Base-by-base conservation (phyloP, 2,888 invertebrate genomes). In the Clivina fossor region DNA sequence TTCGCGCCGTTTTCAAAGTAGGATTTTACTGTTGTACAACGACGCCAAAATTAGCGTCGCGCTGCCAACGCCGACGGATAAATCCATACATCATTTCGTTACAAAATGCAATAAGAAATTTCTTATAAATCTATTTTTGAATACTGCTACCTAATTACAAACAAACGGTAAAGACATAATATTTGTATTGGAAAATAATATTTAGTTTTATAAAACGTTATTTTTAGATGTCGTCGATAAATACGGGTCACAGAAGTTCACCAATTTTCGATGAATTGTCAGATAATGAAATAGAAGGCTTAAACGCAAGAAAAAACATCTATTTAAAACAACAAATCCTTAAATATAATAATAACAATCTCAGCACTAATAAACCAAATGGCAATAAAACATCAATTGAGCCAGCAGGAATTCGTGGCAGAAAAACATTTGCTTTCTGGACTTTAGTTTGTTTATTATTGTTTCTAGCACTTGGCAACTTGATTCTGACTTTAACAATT, bases 401-500 rank as follows among this genome's bases (percentile, higher is more conserved):
- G 8, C 73, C 71, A 64, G 69, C 71, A 5, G 71, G 71, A 15
- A 63, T 72, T 15, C 65, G 72, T 61, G 82, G 81, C 8, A 70
- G 82, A 24, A 81, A 81, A 69, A 83, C 85, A 0, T 84, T 87
- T 64, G 85, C 84, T 0, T 86, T 93, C 66, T 92, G 92, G 92
- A 85, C 85, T 0, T 75, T 91, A 8, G 84, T 90, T 24, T 78
- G 79, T 38, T 73, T 89, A 28, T 71, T 90, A 4, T 80, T 88
- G 50, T 72, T 89, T 4, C 72, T 93, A 15, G 88, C 89, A 0
- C 78, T 90, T 33, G 90, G 89, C 8, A 92, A 93, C 75, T 77
- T 92, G 46, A 75, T 90, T 30, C 74, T 93, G 2, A 93, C 91
- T 0, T 79, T 91, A 32, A 86, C 88, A 0, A 88, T 93, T 48